Percentiles rank a stretch among this genome's conserved stretches.
Evolutionary conservation across 92 coral and sea anemone species (phyloP).

Genomic region (Palythoa caribaeorum): DNA sequence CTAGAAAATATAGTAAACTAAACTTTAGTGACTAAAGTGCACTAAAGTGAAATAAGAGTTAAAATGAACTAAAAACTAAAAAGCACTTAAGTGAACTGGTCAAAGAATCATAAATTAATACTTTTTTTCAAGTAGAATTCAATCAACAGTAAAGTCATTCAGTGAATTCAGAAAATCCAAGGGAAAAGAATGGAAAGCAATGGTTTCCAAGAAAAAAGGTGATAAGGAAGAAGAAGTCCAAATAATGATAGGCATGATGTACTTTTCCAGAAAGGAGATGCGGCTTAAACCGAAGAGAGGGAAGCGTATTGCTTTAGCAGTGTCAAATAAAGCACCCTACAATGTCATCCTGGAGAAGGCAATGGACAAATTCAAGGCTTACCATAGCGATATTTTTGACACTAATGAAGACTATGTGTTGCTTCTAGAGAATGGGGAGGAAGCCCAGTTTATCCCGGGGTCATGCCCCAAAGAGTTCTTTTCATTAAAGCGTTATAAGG

Average conservation of each 20-base stretch:
- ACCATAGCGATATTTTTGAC: constrained; percentile 53
- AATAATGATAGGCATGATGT: constrained; percentile 68
- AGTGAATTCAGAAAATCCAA: constrained; percentile 7
- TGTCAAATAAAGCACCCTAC: constrained; percentile 56
- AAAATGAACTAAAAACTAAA: constrained; percentile 5
- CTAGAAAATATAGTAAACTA: neutral
- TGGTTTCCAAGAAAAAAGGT: constrained; percentile 46
- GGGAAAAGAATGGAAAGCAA: constrained; percentile 72
- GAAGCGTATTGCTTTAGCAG: constrained; percentile 51
- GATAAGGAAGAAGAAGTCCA: constrained; percentile 1
- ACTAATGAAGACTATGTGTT: constrained; percentile 64
- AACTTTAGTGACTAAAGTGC: constrained; percentile 2
- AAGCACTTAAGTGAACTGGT: constrained; percentile 24
- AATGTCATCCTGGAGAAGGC: constrained; percentile 56
- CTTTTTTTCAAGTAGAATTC: constrained; percentile 58
- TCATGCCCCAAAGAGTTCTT: constrained; percentile 39
- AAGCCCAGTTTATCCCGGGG: constrained; percentile 69
- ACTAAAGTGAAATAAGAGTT: constrained; percentile 15
- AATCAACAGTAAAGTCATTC: constrained; percentile 63
- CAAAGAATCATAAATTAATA: constrained; percentile 34
- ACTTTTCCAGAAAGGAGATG: constrained; percentile 55
- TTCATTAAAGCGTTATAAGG: constrained; percentile 40
- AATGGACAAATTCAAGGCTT: constrained; percentile 57
- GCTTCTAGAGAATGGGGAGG: constrained; percentile 68
- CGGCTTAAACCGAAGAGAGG: constrained; percentile 65